Conservation (phyloP, 2,113 vertebrate species). For the Mesocricetus auratus region DNA sequence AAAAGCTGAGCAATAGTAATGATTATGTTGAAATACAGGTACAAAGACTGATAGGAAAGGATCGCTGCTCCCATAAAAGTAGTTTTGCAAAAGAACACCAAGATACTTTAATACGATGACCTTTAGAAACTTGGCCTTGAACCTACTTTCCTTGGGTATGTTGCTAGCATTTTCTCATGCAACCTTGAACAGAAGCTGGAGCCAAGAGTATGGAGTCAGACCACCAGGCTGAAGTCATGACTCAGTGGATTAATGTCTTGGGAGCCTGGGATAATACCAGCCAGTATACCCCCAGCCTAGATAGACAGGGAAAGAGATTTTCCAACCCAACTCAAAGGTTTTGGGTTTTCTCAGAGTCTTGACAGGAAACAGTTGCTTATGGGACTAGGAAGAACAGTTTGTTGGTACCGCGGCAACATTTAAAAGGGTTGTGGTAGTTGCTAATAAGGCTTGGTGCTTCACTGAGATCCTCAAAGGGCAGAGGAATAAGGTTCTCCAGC, state of each 20-base stretch:
- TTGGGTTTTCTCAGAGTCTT: background rate
- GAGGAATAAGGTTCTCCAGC: too few relatives aligned
- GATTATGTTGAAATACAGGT: background rate
- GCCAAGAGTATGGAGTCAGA: background rate
- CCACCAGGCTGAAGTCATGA: background rate
- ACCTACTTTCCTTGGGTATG: background rate
- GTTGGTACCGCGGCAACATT: background rate
- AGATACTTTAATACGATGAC: background rate
- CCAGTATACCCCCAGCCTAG: background rate
- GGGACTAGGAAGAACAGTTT: background rate
- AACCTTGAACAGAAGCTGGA: background rate
- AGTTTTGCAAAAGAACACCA: background rate
- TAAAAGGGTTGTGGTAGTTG: background rate
- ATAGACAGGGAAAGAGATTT: background rate
- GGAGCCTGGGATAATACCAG: background rate
- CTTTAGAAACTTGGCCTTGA: background rate
- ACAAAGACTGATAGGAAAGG: background rate
- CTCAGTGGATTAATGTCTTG: background rate
- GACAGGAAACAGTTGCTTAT: background rate
- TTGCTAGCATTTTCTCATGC: background rate
- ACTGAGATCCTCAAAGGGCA: background rate
- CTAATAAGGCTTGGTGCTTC: background rate
- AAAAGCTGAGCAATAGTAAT: background rate
- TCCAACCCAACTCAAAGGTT: background rate
- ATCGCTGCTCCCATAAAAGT: background rate